Conservation (phyloP, 2,113 vertebrate species). For the Rhizomys pruinosus region DNA sequence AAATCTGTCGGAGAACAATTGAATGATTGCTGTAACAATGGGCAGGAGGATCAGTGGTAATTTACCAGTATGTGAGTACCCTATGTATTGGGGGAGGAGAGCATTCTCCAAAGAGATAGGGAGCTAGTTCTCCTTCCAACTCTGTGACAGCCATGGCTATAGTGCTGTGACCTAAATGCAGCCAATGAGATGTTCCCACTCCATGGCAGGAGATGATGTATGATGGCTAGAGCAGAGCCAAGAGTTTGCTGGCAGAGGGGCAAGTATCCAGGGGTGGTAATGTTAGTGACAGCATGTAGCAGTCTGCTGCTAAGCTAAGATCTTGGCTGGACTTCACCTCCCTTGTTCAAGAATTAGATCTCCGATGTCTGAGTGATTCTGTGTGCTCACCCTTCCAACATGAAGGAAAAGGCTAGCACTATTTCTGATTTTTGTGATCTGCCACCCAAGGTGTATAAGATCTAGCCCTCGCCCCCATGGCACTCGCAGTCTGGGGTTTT, state of each 20-base stretch:
- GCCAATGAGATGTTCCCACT: neutral
- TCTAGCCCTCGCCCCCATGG: neutral
- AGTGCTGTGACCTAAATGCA: neutral
- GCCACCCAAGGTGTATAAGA: neutral
- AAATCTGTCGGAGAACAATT: too few relatives aligned
- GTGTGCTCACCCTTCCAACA: neutral
- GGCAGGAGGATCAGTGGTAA: neutral
- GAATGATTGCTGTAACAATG: neutral
- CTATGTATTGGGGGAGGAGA: neutral
- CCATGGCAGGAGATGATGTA: slow-evolving; percentile 8
- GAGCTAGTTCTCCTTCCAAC: slow-evolving; percentile 22
- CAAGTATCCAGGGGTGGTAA: slow-evolving; percentile 29
- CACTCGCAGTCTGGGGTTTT: slow-evolving; percentile 16
- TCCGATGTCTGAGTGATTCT: neutral
- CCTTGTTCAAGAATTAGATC: slow-evolving; percentile 24
- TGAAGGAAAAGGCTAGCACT: neutral
- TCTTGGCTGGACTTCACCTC: slow-evolving; percentile 50
- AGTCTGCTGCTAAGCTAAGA: neutral
- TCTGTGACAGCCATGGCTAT: neutral
- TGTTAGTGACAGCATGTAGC: neutral
- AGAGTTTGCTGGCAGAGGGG: neutral
- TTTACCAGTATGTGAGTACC: neutral
- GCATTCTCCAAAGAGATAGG: neutral
- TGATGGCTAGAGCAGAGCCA: neutral
- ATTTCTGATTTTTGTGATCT: neutral